Conservation (phyloP, 2,888 invertebrate genomes). For the Amphimallon solstitiale region DNA sequence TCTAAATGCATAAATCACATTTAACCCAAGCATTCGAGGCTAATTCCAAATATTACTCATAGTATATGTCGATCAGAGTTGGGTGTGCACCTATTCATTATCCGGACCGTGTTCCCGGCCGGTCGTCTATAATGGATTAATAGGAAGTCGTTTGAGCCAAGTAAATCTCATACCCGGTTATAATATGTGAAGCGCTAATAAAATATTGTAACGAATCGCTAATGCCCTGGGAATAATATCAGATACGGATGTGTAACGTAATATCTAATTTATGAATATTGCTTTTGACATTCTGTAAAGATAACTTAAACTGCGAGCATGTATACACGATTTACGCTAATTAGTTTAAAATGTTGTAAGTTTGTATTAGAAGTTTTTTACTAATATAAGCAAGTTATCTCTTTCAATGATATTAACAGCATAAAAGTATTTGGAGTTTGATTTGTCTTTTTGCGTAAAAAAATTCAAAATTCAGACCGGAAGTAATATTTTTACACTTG, state of each 20-base stretch:
- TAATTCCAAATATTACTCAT: conserved; percentile 27
- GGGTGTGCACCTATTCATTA: conserved; percentile 31
- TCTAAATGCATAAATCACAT: conserved; percentile 15
- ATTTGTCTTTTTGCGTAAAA: too few relatives aligned
- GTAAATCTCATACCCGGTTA: conserved; percentile 26
- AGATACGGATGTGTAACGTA: conserved; percentile 22
- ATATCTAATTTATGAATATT: conserved; percentile 28
- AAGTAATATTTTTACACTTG: too few relatives aligned
- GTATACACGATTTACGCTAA: too few relatives aligned
- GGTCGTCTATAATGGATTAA: conserved; percentile 32
- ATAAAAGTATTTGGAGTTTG: too few relatives aligned
- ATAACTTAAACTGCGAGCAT: conserved; percentile 10
- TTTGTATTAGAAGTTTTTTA: too few relatives aligned
- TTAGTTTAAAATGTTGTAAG: too few relatives aligned
- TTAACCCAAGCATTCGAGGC: conserved; percentile 20
- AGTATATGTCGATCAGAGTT: conserved; percentile 28
- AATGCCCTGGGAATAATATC: conserved; percentile 21
- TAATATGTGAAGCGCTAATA: conserved; percentile 24
- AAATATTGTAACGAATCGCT: conserved; percentile 27
- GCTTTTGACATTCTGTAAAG: conserved; percentile 14
- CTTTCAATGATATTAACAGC: too few relatives aligned
- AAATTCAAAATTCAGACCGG: too few relatives aligned
- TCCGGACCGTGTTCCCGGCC: conserved; percentile 7
- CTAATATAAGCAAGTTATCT: too few relatives aligned
- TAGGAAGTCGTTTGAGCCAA: conserved; percentile 30